phyloP scores from a whole-genome alignment of 2,797 vertebrate genomes.

The Menidia menidia region DNA sequence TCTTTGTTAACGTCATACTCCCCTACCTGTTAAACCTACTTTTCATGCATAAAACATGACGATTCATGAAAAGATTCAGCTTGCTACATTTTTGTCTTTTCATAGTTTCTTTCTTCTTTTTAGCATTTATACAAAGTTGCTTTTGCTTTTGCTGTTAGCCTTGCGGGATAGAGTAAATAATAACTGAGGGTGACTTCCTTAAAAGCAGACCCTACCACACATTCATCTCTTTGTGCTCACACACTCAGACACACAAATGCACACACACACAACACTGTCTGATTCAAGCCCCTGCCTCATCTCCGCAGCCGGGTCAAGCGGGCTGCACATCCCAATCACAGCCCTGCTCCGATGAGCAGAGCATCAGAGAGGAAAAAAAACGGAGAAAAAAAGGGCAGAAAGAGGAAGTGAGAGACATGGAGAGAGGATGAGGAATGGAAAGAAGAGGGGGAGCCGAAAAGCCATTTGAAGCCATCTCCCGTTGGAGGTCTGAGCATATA shows the following conservation, averaged over 20 bases:
- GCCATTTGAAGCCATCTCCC: conserved; percentile 74
- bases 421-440: conserved; percentile 39
- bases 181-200: conserved; percentile 58
- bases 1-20: conserved; percentile 76
- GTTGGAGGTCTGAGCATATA: conserved; percentile 68
- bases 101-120: conserved; percentile 21
- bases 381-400: conserved; percentile 24
- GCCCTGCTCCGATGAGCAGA: conserved; percentile 66
- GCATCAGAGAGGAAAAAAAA: conserved; percentile 64
- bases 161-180: conserved; percentile 39
- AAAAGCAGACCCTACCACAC: conserved; percentile 35
- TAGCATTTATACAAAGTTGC: conserved; percentile 64
- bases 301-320: conserved; percentile 62
- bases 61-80: conserved; percentile 40
- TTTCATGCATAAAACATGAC: conserved; percentile 79
- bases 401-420: conserved; percentile 36
- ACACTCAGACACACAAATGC: conserved; percentile 19
- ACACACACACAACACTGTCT: conserved; percentile 26
- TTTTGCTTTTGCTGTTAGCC: conserved; percentile 51
- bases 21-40: conserved; percentile 65
- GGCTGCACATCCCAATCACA: conserved; percentile 65
- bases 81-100: conserved; percentile 60
- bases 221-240: conserved; percentile 18
- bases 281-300: conserved; percentile 57
- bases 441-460: conserved; percentile 52